Base-by-base conservation (phyloP, 2,113 vertebrate genomes). In the Pelecanoides urinatrix region DNA sequence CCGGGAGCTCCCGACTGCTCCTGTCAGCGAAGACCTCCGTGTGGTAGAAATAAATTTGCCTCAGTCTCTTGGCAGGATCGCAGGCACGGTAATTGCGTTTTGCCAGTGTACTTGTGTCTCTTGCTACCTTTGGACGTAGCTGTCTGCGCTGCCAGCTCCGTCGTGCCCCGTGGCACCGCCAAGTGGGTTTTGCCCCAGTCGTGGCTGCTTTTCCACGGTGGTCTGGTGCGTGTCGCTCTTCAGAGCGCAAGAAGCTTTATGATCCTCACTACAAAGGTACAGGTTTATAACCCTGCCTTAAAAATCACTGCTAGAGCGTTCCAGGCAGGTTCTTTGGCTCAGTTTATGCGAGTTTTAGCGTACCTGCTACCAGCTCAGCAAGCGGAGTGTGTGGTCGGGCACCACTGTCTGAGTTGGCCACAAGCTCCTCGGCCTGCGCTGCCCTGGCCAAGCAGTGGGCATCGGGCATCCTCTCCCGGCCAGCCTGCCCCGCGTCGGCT, bases 11-110 rank as follows among this genome's bases (percentile, higher is more conserved):
- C 81, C 3, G 5, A 21, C 16, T 5, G 32, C 63, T 72, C 34
- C 52, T 47, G 40, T 50, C 23, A n/a, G 47, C 1, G 0, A 45
- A 67, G 16, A 40, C 34, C 50, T 77, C 27, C 0, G 0, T 30
- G 50, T 55, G 25, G 72, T 38, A 86, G 26, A 34, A 67, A 1
- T 25, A n/a, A 36, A 23, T 55, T 44, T 73, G n/a, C 59, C 81
- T 36, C 29, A 12, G 36, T 36, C 45, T 52, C 18, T 52, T 61
- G 55, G 23, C 40, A 27, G 81, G 55, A 49, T 74, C 9, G 9
- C 55, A 62, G 59, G 53, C 20, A 12, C n/a, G 9, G 13, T 40
- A 23, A 34, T 49, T 71, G 52, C 23, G 1, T 86, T 94, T 86
- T 34, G 17, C 44, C 21, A 4, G 8, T 7, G 38, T 44, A 11